Base-by-base conservation (phyloP, 2,797 vertebrate genomes). In the Galagoides demidoff region DNA sequence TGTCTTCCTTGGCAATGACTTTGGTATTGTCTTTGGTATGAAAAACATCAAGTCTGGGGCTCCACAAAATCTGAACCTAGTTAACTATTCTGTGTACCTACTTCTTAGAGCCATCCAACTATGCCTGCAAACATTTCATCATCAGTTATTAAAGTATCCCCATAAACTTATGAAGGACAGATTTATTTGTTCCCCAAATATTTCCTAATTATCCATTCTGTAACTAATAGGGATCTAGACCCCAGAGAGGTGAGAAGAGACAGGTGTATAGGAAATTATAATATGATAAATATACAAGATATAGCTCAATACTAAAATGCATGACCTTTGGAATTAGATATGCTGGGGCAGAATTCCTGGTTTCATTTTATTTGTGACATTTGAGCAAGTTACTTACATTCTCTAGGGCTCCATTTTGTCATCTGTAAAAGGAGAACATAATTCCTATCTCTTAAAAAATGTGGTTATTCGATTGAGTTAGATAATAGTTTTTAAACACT, bases 1-100 rank as follows among this genome's bases (percentile, higher is more conserved):
- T 97, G 95, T 97, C 95, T 95, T 79, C 71, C 87, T 89, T 95
- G 96, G 92, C 96, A 96, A 74, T 96, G 94, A 94, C 96, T 95
- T 97, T 93, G 59, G 66, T 83, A 95, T 97, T 97, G 95, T 97
- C 95, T 97, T 95, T 92, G 57, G 73, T 91, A 55, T 87, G 94
- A 93, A 95, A 96, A 94, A 52, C 84, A 85, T 78, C 27, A 59
- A 94, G 90, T 94, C 94, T 82, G 43, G 39, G 64, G 91, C 19
- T 79, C 39, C 7, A 34, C 66, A 89, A 59, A 89, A 59, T 78
- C 96, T 90, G 87, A 85, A 49, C 85, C 79, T 79, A 16, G 2
- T 82, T 93, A 84, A 74, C 71, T 88, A 9, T 92, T 84, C 63
- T 57, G 17, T 88, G 66, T 71, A 57, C 91, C 82, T 93, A 39